phyloP scores from a whole-genome alignment of 30 jellyfish, hydroid and myxozoan genomes.

The Mastigias papua region DNA sequence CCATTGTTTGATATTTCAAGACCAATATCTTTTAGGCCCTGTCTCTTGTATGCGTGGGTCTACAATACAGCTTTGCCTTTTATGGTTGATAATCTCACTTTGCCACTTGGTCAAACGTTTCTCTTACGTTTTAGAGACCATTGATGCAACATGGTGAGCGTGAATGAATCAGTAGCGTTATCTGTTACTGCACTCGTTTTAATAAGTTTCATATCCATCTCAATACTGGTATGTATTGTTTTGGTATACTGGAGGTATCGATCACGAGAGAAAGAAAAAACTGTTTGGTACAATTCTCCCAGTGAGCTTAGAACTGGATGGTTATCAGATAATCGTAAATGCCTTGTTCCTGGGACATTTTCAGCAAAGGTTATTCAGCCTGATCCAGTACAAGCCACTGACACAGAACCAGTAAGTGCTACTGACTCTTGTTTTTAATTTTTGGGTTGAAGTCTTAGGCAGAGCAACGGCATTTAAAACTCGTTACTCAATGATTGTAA shows the following conservation, averaged over 20 bases:
- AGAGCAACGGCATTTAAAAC: no score
- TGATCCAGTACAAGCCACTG: constrained; percentile 21
- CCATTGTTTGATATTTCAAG: neutral
- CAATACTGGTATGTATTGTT: constrained; percentile 69
- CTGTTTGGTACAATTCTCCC: constrained; percentile 46
- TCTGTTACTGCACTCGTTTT: constrained; percentile 76
- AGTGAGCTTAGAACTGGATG: constrained; percentile 76
- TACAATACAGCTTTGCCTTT: neutral
- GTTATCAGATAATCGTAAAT: constrained; percentile 83
- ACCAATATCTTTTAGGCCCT: no score
- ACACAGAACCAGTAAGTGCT: constrained; percentile 30
- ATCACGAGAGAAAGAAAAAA: constrained; percentile 54
- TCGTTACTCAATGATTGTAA: no score
- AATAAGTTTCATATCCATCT: constrained; percentile 64
- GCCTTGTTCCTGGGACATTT: constrained; percentile 91
- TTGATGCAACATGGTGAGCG: neutral
- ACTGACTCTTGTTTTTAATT: neutral
- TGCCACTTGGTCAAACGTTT: no score
- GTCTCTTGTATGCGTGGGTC: neutral
- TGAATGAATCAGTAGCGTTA: constrained; percentile 40
- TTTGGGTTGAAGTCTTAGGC: no score
- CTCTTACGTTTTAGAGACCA: neutral
- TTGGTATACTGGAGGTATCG: constrained; percentile 78
- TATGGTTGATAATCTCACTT: neutral
- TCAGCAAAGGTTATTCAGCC: constrained; percentile 89